Evolutionary conservation across 2,113 vertebrate genomes (phyloP), one percentile per base, ranked within the genome.

Genomic region (Poeciliopsis retropinna): DNA sequence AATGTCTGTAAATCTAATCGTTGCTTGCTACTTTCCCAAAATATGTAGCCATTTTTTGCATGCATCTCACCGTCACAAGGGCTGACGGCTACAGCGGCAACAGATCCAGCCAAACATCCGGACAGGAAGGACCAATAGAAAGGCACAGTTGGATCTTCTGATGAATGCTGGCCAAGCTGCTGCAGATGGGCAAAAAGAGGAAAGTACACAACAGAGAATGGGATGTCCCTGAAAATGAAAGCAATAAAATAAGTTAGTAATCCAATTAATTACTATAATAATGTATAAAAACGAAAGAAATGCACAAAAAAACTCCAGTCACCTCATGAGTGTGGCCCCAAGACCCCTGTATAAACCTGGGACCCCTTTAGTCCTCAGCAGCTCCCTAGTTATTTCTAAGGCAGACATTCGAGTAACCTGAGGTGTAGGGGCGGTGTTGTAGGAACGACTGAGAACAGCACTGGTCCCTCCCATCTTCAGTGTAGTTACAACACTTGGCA

Each of bases 201-300:
- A 44, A 96, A 96, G 84, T 96, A 96, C 70, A 96, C 83, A 14
- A 96, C 82, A 0, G 95, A 96, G 82, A 96, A 96, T 0, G 95
- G 95, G 64, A 96, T 94, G 84, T 96, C 95, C 85, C 95, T 96
- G 73, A 60, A 73, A 65, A n/a, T 27, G 31, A 1, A 75, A 68
- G 1, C 71, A 54, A 75, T 37, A 10, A 75, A 75, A 15, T 9
- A 5, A 29, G 13, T 78, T 64, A 3, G 19, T 1, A 57, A 4
- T 7, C 19, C 22, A 27, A 15, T 54, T 19, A 14, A 27, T 29
- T 22, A 54, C 29, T 60, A 2, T 30, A 47, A 31, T 17, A 60
- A 34, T 7, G 25, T 3, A 15, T 25, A 28, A 63, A 19, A 28
- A 11, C 14, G 28, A 57, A 72, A 28, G 4, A 39, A 28, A 1